Evolutionary conservation across 2,888 invertebrate genomes (phyloP).

Genomic region (Serrognathus titanus): DNA sequence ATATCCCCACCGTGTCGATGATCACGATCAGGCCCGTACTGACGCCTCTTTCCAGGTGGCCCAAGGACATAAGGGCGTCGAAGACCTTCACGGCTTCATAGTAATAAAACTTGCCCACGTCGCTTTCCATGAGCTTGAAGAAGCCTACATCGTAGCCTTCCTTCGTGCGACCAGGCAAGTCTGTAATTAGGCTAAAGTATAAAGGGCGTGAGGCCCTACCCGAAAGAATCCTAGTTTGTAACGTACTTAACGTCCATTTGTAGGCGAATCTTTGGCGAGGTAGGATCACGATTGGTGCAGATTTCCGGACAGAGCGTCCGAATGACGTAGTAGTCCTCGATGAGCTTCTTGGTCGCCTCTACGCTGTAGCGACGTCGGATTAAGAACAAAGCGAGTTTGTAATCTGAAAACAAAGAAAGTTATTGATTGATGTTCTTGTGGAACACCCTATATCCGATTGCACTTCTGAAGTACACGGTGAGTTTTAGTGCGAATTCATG

Average conservation of each 20-base stretch:
- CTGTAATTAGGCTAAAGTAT: slow-evolving; percentile 45
- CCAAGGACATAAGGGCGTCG: slow-evolving; percentile 57
- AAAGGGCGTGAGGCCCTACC: too few relatives aligned
- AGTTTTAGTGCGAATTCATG: too few relatives aligned
- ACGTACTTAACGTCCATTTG: slow-evolving; percentile 31
- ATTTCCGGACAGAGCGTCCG: slow-evolving; percentile 35
- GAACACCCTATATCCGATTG: not conserved
- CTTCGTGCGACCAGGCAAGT: slow-evolving; percentile 51
- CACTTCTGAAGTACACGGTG: too few relatives aligned
- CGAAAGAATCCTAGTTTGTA: not conserved
- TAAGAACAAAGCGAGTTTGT: slow-evolving; percentile 58
- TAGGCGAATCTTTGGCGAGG: slow-evolving; percentile 23
- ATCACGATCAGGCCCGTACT: slow-evolving; percentile 56
- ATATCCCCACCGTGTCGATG: slow-evolving; percentile 60
- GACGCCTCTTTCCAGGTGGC: slow-evolving; percentile 53
- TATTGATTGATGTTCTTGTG: too few relatives aligned
- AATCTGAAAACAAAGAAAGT: slow-evolving; percentile 31
- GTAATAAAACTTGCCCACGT: slow-evolving; percentile 57
- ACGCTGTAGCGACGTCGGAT: slow-evolving; percentile 65
- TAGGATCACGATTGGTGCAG: slow-evolving; percentile 30
- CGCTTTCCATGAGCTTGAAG: slow-evolving; percentile 52
- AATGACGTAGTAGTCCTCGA: slow-evolving; percentile 36
- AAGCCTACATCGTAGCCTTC: slow-evolving; percentile 58
- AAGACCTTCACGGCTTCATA: slow-evolving; percentile 50
- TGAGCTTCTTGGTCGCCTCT: slow-evolving; percentile 32